phyloP scores from a whole-genome alignment of 2,113 vertebrate genomes.

The Bubo scandiacus region DNA sequence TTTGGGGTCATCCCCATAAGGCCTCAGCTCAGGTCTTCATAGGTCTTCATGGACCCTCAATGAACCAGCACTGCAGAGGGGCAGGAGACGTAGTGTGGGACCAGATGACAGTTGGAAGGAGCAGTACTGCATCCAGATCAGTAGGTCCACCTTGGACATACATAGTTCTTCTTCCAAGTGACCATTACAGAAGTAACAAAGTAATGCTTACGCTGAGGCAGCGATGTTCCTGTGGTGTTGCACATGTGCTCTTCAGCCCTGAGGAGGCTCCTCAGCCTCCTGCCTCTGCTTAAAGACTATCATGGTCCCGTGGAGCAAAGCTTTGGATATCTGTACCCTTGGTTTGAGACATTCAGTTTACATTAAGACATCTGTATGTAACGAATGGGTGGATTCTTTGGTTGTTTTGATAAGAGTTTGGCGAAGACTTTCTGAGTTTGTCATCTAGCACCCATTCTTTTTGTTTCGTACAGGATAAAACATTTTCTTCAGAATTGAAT shows the following conservation, averaged over 20 bases:
- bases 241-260: not conserved
- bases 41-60: not conserved
- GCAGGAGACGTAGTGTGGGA: not conserved
- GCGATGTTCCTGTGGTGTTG: not conserved
- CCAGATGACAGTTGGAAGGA: not conserved
- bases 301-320: not conserved
- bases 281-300: not conserved
- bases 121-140: not conserved
- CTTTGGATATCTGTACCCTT: not conserved
- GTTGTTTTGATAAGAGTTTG: not conserved
- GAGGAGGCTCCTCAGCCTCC: not conserved
- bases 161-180: not conserved
- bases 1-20: not conserved
- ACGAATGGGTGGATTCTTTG: not conserved
- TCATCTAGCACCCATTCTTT: not conserved
- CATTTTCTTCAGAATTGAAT: not conserved
- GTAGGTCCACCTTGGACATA: not conserved
- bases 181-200: not conserved
- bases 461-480: not conserved
- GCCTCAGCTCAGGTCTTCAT: not conserved
- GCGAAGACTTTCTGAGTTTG: not conserved
- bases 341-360: not conserved
- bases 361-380: not conserved
- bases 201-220: not conserved
- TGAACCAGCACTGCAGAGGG: not conserved